Percentiles rank a stretch among this genome's conserved stretches.
Conservation (phyloP, 53 echinoderm and acorn worm species). For the Luidia sarsii region DNA sequence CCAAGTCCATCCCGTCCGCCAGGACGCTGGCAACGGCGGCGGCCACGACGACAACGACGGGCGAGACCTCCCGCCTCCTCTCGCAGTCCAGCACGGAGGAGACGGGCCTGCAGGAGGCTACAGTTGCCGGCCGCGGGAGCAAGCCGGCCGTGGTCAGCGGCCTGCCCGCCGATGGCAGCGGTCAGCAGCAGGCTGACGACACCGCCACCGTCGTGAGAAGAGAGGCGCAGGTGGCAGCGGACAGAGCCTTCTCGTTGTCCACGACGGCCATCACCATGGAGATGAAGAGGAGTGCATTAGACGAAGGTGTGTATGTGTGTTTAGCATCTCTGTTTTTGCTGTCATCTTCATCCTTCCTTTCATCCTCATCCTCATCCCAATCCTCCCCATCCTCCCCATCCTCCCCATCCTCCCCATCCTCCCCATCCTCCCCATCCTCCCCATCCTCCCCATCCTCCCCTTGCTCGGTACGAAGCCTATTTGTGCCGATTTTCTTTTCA, state of each 20-base stretch:
- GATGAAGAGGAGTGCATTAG: not conserved
- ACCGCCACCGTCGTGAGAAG: not conserved
- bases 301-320: slow-evolving; percentile 8
- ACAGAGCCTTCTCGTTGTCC: not conserved
- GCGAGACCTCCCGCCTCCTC: not conserved
- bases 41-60: slow-evolving; percentile 15
- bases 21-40: no score
- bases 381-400: no score
- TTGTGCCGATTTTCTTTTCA: no score
- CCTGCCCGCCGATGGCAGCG: no score
- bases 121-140: not conserved
- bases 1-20: no score
- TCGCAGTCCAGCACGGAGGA: slow-evolving; percentile 47
- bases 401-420: no score
- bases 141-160: not conserved
- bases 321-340: not conserved
- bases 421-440: no score
- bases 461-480: not conserved
- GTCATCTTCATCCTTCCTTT: not conserved
- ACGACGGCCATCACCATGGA: not conserved
- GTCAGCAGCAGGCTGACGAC: not conserved
- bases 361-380: no score
- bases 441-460: no score
- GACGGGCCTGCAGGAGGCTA: slow-evolving; percentile 12
- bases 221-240: not conserved